Percentiles rank a stretch among this genome's conserved stretches.
Conservation (phyloP, 2,888 invertebrate genomes). For the Pemphredon lugubris region DNA sequence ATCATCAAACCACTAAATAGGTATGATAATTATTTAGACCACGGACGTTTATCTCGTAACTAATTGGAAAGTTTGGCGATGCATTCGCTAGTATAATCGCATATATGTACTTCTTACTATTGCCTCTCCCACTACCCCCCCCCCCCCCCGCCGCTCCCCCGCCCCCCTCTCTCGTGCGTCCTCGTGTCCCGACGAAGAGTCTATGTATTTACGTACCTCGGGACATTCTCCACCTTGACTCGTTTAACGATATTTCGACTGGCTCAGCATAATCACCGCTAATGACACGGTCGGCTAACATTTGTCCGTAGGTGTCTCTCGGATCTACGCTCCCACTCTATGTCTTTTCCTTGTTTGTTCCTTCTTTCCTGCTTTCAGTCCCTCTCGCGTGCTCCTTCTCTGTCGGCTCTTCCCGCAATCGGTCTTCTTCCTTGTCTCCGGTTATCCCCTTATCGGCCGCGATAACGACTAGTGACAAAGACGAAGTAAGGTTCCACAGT, state of each 20-base stretch:
- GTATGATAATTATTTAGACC: not conserved
- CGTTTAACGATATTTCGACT: constrained; percentile 20
- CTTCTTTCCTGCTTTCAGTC: not conserved
- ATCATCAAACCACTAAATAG: no score
- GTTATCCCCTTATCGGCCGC: constrained; percentile 53
- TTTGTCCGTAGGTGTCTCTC: constrained; percentile 2
- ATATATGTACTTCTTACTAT: constrained; percentile 1
- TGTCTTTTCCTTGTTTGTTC: not conserved
- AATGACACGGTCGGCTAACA: constrained; percentile 21
- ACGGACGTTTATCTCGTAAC: constrained; percentile 11
- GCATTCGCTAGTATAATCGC: constrained; percentile 24
- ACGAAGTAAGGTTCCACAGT: constrained; percentile 47
- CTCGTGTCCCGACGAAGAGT: no score
- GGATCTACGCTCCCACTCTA: not conserved
- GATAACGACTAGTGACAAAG: constrained; percentile 58
- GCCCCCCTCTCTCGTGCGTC: no score
- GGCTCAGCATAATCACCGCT: constrained; percentile 7
- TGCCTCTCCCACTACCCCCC: constrained; percentile 4
- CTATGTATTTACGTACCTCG: no score
- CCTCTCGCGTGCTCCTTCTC: no score
- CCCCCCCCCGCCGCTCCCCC: no score
- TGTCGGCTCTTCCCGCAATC: not conserved
- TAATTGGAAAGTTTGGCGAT: constrained; percentile 45
- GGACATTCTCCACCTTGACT: not conserved
- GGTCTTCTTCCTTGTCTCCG: constrained; percentile 16